phyloP scores from a whole-genome alignment of 2,797 vertebrate genomes.

The Tamandua tetradactyla region DNA sequence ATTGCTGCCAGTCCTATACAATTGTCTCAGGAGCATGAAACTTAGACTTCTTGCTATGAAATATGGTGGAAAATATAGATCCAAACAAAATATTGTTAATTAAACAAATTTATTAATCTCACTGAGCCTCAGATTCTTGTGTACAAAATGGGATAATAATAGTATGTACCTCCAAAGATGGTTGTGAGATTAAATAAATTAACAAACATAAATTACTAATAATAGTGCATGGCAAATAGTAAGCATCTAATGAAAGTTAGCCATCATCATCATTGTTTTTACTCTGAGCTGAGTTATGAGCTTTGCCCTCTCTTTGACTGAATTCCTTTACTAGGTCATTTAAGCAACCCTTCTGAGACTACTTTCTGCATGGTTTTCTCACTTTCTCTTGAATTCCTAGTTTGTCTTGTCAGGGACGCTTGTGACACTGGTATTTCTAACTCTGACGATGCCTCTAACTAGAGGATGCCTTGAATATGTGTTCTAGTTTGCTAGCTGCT shows the following conservation, averaged over 20 bases:
- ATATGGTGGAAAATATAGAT: constrained; percentile 48
- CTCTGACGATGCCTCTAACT: too few species aligned
- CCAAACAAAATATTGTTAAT: constrained; percentile 49
- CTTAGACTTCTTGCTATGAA: neutral
- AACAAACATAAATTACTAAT: neutral
- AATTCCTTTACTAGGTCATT: neutral
- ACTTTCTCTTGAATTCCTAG: neutral
- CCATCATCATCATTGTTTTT: neutral
- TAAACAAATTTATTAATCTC: constrained; percentile 59
- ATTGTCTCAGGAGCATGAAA: constrained; percentile 39
- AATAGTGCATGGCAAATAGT: constrained; percentile 7
- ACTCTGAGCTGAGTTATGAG: neutral
- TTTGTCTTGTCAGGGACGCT: neutral
- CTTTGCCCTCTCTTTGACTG: neutral
- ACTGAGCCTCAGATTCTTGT: neutral
- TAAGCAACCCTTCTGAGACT: neutral
- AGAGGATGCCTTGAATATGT: neutral
- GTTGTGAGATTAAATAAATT: constrained; percentile 6
- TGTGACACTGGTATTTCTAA: neutral
- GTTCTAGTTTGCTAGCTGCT: too few species aligned
- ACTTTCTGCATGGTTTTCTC: neutral
- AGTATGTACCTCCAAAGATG: neutral
- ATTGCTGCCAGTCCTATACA: constrained; percentile 31
- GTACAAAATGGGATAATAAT: neutral
- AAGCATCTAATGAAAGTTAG: constrained; percentile 5